Percentiles rank a stretch among this genome's conserved stretches.
Evolutionary conservation across 2,113 vertebrate genomes (phyloP).

Genomic region (Sphaerodactylus townsendi): DNA sequence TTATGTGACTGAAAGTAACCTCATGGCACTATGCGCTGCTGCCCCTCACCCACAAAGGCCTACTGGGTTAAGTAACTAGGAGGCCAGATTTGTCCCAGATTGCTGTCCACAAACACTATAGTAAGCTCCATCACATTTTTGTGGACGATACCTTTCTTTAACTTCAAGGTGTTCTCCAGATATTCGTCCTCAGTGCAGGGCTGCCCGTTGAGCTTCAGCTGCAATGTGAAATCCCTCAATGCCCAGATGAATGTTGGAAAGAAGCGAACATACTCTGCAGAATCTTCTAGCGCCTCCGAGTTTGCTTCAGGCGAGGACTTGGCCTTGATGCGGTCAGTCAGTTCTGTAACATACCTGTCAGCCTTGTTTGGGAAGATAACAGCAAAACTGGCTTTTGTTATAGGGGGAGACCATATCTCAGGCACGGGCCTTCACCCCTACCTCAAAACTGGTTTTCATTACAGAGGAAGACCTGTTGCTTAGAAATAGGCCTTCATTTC

Average conservation of each 20-base stretch:
- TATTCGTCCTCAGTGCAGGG: constrained; percentile 54
- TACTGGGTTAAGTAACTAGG: too few species aligned
- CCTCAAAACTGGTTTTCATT: neutral
- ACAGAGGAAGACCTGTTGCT: too few species aligned
- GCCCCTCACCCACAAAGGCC: too few species aligned
- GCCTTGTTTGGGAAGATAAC: neutral
- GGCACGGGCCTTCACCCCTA: too few species aligned
- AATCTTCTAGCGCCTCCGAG: neutral
- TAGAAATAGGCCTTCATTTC: neutral
- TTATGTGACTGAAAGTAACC: too few species aligned
- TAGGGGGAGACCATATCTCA: too few species aligned
- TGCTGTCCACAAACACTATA: too few species aligned
- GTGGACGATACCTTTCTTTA: constrained; percentile 45
- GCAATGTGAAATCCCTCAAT: constrained; percentile 51
- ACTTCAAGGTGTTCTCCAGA: constrained; percentile 60
- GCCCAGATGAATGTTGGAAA: constrained; percentile 56
- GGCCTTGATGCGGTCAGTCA: constrained; percentile 49
- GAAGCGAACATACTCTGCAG: constrained; percentile 32
- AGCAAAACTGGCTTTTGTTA: neutral
- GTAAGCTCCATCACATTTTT: neutral
- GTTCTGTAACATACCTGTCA: constrained; percentile 47
- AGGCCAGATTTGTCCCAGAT: too few species aligned
- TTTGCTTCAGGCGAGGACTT: constrained; percentile 10
- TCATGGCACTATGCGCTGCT: too few species aligned
- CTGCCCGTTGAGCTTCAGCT: constrained; percentile 39